Evolutionary conservation across 1,140 invertebrate genomes (phyloP).

Genomic region (Formica exsecta): DNA sequence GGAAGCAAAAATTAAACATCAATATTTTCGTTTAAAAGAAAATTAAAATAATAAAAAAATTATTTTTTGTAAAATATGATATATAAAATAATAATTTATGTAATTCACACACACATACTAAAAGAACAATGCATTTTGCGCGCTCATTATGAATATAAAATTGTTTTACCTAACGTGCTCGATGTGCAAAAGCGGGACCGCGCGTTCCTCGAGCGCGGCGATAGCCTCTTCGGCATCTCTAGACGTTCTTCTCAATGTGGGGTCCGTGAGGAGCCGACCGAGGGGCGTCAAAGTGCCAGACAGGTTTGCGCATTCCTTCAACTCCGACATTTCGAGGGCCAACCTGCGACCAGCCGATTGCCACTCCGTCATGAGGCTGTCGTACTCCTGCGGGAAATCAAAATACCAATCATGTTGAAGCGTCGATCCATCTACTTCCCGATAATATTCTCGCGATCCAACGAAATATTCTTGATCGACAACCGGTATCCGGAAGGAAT

Average conservation of each 20-base stretch:
- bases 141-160: constrained; percentile 7
- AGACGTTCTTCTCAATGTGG: constrained; percentile 83
- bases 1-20: not conserved
- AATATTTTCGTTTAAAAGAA: not conserved
- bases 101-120: not conserved
- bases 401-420: constrained; percentile 18
- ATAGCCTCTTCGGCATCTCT: constrained; percentile 83
- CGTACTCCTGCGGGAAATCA: constrained; percentile 81
- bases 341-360: constrained; percentile 84
- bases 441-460: not conserved
- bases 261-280: constrained; percentile 83
- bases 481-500: constrained; percentile 13
- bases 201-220: constrained; percentile 82
- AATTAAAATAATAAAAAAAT: not conserved
- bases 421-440: not conserved
- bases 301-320: constrained; percentile 83
- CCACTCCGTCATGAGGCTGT: constrained; percentile 85
- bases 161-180: constrained; percentile 81
- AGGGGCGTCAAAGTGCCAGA: constrained; percentile 84
- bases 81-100: too few species aligned
- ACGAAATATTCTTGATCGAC: constrained; percentile 23
- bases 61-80: not conserved
- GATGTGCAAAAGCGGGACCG: constrained; percentile 80
- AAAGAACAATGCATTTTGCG: not conserved
- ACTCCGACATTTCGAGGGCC: constrained; percentile 85